These are phyloP conservation scores for Leptothorax acervorum DNA, from an alignment of 2,888 invertebrate genomes.

Conservation along the genomic window DNA sequence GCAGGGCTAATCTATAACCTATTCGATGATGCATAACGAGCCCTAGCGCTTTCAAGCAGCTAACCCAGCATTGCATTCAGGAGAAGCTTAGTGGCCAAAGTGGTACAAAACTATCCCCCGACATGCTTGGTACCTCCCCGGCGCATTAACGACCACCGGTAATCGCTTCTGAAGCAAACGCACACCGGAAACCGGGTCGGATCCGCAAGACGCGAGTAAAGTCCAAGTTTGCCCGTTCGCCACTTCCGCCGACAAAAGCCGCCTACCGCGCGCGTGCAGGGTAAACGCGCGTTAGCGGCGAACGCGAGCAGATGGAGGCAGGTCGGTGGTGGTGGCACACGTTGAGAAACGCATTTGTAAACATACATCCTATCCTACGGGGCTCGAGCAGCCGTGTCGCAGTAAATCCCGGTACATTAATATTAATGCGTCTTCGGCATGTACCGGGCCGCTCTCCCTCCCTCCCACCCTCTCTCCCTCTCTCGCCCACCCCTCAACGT, in stretches of 20 bases:
- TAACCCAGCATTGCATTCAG: background rate
- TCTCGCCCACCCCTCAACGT: constrained; percentile 55
- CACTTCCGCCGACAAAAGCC: constrained; percentile 68
- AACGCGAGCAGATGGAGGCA: constrained; percentile 27
- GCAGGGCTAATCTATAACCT: background rate
- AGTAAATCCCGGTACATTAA: constrained; percentile 83
- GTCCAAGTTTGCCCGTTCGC: constrained; percentile 73
- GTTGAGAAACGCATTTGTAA: constrained; percentile 78
- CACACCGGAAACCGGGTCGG: constrained; percentile 56
- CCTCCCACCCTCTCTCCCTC: background rate
- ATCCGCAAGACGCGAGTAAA: constrained; percentile 61
- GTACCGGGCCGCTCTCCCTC: constrained; percentile 60
- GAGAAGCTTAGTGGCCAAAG: constrained; percentile 20
- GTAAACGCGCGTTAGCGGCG: constrained; percentile 46
- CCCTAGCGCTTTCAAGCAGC: background rate
- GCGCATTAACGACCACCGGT: constrained; percentile 31
- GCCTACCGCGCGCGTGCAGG: constrained; percentile 53
- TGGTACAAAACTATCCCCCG: constrained; percentile 41
- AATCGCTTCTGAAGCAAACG: constrained; percentile 65
- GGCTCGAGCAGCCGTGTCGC: constrained; percentile 75
- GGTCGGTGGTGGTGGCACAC: constrained; percentile 49
- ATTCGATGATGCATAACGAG: background rate
- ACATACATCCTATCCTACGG: constrained; percentile 73
- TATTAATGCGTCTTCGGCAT: constrained; percentile 83
- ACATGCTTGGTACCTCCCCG: background rate